A percentile compares a stretch with the other conserved stretches of the same genome.
phyloP scores from a whole-genome alignment of 2,113 vertebrate genomes.

The Sapayoa aenigma region DNA sequence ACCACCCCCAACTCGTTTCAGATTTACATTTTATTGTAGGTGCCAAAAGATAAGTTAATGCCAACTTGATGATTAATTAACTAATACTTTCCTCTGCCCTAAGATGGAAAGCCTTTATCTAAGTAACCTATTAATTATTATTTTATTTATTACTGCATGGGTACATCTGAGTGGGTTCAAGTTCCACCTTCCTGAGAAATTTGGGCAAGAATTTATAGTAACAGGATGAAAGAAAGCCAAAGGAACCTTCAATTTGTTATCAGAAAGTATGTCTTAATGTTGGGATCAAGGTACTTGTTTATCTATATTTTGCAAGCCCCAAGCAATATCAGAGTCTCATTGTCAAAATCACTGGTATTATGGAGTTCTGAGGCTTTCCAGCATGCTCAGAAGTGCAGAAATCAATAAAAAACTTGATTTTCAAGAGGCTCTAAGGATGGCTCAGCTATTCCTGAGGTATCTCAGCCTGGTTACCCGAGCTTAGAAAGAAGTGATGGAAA shows the following conservation, averaged over 20 bases:
- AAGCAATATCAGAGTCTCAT: neutral
- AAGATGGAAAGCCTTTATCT: conserved; percentile 52
- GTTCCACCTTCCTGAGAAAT: conserved; percentile 5
- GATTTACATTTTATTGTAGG: conserved; percentile 46
- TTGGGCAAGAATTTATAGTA: neutral
- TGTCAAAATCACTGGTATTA: neutral
- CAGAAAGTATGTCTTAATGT: neutral
- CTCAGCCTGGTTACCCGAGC: neutral
- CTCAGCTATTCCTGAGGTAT: neutral
- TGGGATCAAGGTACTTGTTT: neutral
- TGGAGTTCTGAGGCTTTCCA: neutral
- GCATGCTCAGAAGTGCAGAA: neutral
- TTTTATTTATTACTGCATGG: conserved; percentile 37
- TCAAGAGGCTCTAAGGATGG: neutral
- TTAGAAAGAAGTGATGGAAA: neutral
- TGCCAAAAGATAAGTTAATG: conserved; percentile 64
- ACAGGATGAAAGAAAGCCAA: neutral
- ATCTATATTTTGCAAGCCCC: neutral
- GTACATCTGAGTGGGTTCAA: neutral
- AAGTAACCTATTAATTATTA: conserved; percentile 30
- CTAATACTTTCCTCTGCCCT: conserved; percentile 29
- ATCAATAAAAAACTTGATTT: neutral
- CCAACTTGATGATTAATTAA: conserved; percentile 52
- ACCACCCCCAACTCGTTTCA: neutral
- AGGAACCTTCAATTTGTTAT: neutral